Evolutionary conservation across 2,113 vertebrate genomes (phyloP), one percentile per base, ranked within the genome.

Genomic region (Myiozetetes cayanensis): DNA sequence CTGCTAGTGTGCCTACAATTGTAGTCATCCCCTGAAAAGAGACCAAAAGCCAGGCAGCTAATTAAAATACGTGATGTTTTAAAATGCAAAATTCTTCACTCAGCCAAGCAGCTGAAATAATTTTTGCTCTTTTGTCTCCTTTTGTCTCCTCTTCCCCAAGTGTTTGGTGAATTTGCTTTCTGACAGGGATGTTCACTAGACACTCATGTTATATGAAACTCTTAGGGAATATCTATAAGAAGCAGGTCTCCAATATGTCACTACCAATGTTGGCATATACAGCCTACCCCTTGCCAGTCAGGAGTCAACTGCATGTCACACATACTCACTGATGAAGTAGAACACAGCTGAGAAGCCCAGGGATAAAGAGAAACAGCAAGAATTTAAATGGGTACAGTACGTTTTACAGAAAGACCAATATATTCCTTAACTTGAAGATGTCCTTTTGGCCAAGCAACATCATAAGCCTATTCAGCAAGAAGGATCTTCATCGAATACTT

Each of bases 1-100:
- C 93, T 97, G 90, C 85, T 90, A 52, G 62, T 78, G 68, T 88
- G 67, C 85, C 41, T 90, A 59, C 53, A 77, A 44, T 90, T 88
- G 71, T 25, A 95, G 30, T 44, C 46, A 74, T 71, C 14, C 82
- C 68, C 71, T 67, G 50, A 88, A 87, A 90, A 90, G 39, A 80
- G 52, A 89, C 41, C 74, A 89, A 93, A 93, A 95, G 20, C 19
- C 61, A 87, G 52, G 25, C 52, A 85, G 66, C 58, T 78, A 84
- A 86, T 77, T 78, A 47, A 84, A 94, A 73, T 39, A 44, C 77
- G 61, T 50, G 78, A 67, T 50, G 33, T 53, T 92, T 80, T 46
- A 68, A 84, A 90, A 71, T 28, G n/a, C n/a, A 53, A 76, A 82
- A 63, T 23, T 35, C 73, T 85, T 90, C 37, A n/a, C 27, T 80